A percentile compares a stretch with the other conserved stretches of the same genome.
These are phyloP conservation scores for Zosterops japonicus DNA, from an alignment of 2,113 vertebrate genomes.

Conservation along the genomic window DNA sequence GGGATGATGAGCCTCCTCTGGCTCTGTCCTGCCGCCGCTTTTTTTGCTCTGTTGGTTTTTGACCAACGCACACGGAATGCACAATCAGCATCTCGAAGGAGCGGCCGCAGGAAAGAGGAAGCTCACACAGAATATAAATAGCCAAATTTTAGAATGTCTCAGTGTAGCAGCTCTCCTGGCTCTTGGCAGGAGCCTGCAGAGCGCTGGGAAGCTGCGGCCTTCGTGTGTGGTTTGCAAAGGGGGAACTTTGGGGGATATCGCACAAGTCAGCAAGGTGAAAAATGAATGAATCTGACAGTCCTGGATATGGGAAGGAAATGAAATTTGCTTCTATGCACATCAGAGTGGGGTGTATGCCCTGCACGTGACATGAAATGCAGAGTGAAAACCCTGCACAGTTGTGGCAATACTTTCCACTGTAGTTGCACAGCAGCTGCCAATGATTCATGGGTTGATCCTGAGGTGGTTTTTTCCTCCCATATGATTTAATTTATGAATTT, in stretches of 20 bases:
- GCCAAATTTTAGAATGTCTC: neutral
- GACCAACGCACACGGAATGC: neutral
- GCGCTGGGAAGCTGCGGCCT: neutral
- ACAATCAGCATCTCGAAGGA: conserved; percentile 35
- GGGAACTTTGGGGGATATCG: neutral
- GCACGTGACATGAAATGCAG: neutral
- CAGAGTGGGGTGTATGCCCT: neutral
- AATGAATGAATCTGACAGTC: conserved; percentile 31
- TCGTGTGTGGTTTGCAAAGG: conserved; percentile 5
- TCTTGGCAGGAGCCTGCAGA: neutral
- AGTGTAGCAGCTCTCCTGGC: conserved; percentile 5
- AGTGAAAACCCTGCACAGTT: neutral
- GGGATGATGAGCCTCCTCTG: neutral
- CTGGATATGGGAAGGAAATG: conserved; percentile 48
- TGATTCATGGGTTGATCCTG: conserved; percentile 33
- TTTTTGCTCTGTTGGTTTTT: neutral
- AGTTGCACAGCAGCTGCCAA: conserved; percentile 10
- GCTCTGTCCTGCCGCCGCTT: neutral
- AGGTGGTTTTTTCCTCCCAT: neutral
- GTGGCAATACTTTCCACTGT: conserved; percentile 35
- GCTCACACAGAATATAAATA: conserved; percentile 31
- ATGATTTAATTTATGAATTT: conserved; percentile 4
- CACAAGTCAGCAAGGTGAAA: neutral
- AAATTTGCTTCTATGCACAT: neutral
- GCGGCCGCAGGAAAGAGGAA: conserved; percentile 16